Conservation (phyloP, 1,140 invertebrate genomes). For the Heliothis virescens region DNA sequence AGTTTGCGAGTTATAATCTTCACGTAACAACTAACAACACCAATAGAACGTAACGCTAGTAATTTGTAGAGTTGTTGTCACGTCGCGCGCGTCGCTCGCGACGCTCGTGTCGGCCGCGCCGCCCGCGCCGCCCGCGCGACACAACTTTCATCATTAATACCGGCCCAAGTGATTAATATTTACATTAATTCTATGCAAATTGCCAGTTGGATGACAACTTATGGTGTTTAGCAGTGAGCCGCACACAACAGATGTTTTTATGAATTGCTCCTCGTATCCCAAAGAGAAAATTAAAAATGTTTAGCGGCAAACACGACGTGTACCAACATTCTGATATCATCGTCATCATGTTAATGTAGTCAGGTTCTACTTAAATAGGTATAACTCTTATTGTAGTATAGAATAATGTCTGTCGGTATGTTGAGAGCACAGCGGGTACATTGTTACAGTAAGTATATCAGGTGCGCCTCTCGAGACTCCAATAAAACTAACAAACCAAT, state of each 20-base stretch:
- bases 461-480: conserved; percentile 18
- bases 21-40: conserved; percentile 17
- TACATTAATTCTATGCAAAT: conserved; percentile 74
- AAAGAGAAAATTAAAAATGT: too few species aligned
- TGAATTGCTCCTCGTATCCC: background rate
- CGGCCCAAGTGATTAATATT: conserved; percentile 71
- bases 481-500: conserved; percentile 43
- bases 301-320: too few species aligned
- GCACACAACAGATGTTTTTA: background rate
- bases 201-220: conserved; percentile 57
- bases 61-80: conserved; percentile 27
- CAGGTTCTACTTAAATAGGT: conserved; percentile 26
- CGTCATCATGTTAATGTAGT: background rate
- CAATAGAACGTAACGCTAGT: conserved; percentile 27
- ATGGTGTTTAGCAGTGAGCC: conserved; percentile 53
- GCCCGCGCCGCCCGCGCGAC: conserved; percentile 20
- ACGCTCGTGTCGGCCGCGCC: conserved; percentile 32
- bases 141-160: conserved; percentile 71
- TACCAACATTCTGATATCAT: too few species aligned
- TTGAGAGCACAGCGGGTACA: too few species aligned
- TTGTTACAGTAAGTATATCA: background rate
- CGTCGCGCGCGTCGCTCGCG: conserved; percentile 23
- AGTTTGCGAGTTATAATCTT: conserved; percentile 31
- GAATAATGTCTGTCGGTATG: background rate
- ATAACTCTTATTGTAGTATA: conserved; percentile 11